phyloP scores from a whole-genome alignment of 2,797 vertebrate genomes.

The Protosalanx chinensis region DNA sequence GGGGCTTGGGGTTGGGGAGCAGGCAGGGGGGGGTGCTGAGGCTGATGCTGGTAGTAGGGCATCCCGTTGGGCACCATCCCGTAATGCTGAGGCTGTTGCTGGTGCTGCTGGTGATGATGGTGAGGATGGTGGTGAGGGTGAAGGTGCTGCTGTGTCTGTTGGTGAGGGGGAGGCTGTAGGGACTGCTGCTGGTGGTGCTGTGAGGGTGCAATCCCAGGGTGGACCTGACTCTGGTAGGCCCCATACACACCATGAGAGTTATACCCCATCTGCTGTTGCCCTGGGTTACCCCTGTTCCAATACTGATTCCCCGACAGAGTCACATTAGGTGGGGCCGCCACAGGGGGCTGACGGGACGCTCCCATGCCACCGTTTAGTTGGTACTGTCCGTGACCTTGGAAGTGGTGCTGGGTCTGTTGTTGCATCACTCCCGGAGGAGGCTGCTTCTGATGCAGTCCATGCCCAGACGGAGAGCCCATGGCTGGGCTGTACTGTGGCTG shows the following conservation, averaged over 20 bases:
- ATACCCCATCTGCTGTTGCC: constrained; percentile 78
- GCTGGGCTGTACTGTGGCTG: constrained; percentile 80
- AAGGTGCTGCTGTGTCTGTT: constrained; percentile 64
- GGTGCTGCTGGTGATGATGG: constrained; percentile 69
- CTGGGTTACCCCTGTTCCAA: constrained; percentile 82
- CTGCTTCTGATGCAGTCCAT: constrained; percentile 84
- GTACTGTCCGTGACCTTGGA: constrained; percentile 82
- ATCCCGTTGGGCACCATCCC: constrained; percentile 76
- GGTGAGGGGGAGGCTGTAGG: constrained; percentile 59
- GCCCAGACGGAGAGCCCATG: constrained; percentile 64
- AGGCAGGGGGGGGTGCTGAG: constrained; percentile 61
- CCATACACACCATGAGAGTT: constrained; percentile 74
- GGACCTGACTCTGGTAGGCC: constrained; percentile 77
- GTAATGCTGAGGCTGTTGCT: constrained; percentile 71
- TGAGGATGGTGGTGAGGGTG: constrained; percentile 66
- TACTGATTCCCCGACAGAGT: constrained; percentile 77
- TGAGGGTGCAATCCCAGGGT: constrained; percentile 69
- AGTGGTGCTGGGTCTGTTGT: constrained; percentile 78
- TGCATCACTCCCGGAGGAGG: constrained; percentile 67
- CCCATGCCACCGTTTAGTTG: constrained; percentile 84
- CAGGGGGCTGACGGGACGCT: constrained; percentile 73
- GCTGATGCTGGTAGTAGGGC: constrained; percentile 71
- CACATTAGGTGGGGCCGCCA: constrained; percentile 75
- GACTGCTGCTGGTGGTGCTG: constrained; percentile 71
- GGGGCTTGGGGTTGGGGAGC: constrained; percentile 58